Evolutionary conservation across 2,113 vertebrate genomes (phyloP), one percentile per base, ranked within the genome.

Genomic region (Cryptotis parvus): DNA sequence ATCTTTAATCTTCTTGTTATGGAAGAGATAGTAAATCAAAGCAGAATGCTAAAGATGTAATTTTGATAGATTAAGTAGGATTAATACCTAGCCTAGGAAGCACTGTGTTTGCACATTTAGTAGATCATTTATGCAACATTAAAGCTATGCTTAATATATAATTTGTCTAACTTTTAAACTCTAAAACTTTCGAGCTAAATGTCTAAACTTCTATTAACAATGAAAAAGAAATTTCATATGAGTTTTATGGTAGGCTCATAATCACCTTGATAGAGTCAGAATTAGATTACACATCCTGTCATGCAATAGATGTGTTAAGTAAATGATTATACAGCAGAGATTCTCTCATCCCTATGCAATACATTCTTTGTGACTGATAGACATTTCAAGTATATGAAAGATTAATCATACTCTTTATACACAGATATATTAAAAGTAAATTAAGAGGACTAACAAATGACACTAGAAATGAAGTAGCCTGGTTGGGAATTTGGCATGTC

Each of bases 1-100:
- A 94, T 63, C 9, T 94, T 93, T 92, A 92, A 29, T 90, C 27
- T 80, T 61, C 83, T 66, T 87, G 12, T 90, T 92, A 92, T 55
- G 39, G 78, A 37, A 41, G 76, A 96, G 61, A 41, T 1, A 61
- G 15, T 79, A 88, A 92, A 94, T 93, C 49, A 88, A 4, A 52
- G 89, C 7, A 96, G 29, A 95, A 87, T 94, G 81, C 35, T 91
- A 95, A 92, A 49, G 88, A 70, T 77, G 86, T 31, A 91, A 72
- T 91, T 94, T 95, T 94, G 85, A 94, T 83, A 45, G 63, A 90
- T 96, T 96, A 94, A 69, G 29, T 87, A 84, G 33, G 55, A 97
- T 96, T 96, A 96, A 96, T 92, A 95, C 1, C 6, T 86, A 78
- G 9, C 84, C 45, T 55, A 55, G 26, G 52, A 96, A 70, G 86